Percentiles rank a stretch among this genome's conserved stretches.
Evolutionary conservation across 1,140 invertebrate species (phyloP).

Genomic region (Ips typographus): DNA sequence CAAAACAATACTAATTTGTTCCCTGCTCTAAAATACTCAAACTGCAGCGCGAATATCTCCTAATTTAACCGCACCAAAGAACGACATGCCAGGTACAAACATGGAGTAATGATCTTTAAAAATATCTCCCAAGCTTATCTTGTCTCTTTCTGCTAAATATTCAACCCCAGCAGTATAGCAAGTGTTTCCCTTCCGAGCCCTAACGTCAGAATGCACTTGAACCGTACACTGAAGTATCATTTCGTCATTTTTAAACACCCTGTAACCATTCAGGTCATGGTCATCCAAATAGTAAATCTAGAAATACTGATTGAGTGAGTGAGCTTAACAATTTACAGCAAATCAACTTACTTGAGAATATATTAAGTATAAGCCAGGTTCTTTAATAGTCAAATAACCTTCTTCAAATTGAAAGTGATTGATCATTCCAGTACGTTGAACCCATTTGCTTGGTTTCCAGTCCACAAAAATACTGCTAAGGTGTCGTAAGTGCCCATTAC

Average conservation of each 20-base stretch:
- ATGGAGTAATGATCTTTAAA: slow-evolving; percentile 67
- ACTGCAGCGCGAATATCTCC: slow-evolving; percentile 53
- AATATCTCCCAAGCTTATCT: slow-evolving; percentile 66
- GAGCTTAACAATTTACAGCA: not conserved
- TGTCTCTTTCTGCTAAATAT: slow-evolving; percentile 63
- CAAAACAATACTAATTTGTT: too few species aligned
- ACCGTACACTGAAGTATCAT: slow-evolving; percentile 63
- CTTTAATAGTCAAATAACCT: slow-evolving; percentile 59
- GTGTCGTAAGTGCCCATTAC: slow-evolving; percentile 56
- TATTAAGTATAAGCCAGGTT: slow-evolving; percentile 64
- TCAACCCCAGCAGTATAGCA: slow-evolving; percentile 74
- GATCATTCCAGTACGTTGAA: slow-evolving; percentile 51
- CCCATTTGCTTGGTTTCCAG: slow-evolving; percentile 57
- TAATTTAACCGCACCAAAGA: slow-evolving; percentile 77
- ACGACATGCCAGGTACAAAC: slow-evolving; percentile 74
- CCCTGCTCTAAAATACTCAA: not conserved
- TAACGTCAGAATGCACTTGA: slow-evolving; percentile 51
- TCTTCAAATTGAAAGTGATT: slow-evolving; percentile 51
- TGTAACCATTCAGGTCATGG: slow-evolving; percentile 65
- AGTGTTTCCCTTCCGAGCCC: slow-evolving; percentile 60
- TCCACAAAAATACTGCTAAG: slow-evolving; percentile 54
- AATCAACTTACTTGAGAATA: slow-evolving; percentile 59
- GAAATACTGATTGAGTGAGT: slow-evolving; percentile 25
- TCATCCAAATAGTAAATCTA: slow-evolving; percentile 66
- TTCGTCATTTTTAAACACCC: slow-evolving; percentile 58